Base-by-base conservation (phyloP, 2,113 vertebrate species). In the Aythya baeri region DNA sequence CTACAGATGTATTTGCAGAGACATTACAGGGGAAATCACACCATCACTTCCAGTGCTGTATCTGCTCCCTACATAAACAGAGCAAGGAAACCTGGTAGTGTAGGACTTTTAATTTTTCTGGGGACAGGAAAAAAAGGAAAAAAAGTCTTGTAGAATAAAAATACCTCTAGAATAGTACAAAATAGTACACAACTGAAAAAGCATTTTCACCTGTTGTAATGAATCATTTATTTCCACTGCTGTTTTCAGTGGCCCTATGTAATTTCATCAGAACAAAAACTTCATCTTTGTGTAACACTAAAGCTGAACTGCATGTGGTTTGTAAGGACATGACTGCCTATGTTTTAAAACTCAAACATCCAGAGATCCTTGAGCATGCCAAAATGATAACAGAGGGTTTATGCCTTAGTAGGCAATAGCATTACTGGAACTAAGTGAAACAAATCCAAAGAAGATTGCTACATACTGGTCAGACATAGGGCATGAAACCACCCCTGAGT, bases 171-270 rank as follows among this genome's bases (percentile, higher is more conserved):
- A 41, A 41, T 41, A 41, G 41, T 41, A 61, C 41, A 52, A 83
- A 89, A 81, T 41, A 80, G 43, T 6, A 52, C 68, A 74, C 79
- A 91, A 88, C 52, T 72, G 79, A 72, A 88, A 74, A 93, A 93
- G 88, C 46, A 86, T 88, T 96, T 95, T 97, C 96, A 94, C 88
- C 88, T 96, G 91, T 75, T 91, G 94, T 55, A 86, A 95, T 91
- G 79, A 74, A 95, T 96, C 91, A 94, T 91, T 91, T 86, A 83
- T 90, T 94, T 75, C 72, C 72, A 74, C 26, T 61, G 54, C 50
- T 57, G 18, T 77, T 93, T 93, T 80, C 75, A 55, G 3, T 71
- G 71, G 44, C 41, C 71, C 52, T 4, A 0, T 9, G 20, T 74
- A 80, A 93, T 89, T 88, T 89, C 79, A 78, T 38, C 46, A 68